Conservation (phyloP, 2,113 vertebrate genomes). For the Pelobates fuscus region DNA sequence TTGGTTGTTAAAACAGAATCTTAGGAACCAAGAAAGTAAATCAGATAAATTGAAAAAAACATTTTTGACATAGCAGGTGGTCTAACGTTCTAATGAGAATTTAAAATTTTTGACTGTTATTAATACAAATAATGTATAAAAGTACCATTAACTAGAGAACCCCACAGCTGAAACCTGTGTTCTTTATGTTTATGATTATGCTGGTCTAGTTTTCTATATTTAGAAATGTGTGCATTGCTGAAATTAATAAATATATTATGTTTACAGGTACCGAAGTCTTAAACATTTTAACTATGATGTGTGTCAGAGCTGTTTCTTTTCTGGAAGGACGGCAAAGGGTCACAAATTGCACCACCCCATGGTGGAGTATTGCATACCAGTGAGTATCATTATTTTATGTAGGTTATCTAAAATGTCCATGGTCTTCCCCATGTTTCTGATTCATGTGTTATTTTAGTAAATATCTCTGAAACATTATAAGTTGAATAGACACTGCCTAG, state of each 20-base stretch:
- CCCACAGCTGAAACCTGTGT: too few relatives aligned
- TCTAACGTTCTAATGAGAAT: neutral
- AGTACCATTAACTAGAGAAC: too few relatives aligned
- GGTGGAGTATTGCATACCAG: conserved; percentile 98
- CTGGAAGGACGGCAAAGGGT: conserved; percentile 94
- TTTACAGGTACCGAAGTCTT: conserved; percentile 88
- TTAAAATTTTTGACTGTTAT: neutral
- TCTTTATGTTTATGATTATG: too few relatives aligned
- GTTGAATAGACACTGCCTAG: too few relatives aligned
- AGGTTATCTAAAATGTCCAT: too few relatives aligned
- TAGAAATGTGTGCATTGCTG: too few relatives aligned
- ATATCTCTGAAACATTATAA: too few relatives aligned
- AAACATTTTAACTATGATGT: conserved; percentile 99
- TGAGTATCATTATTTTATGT: conserved; percentile 66
- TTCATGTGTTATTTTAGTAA: too few relatives aligned
- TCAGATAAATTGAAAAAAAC: neutral
- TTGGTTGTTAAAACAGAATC: neutral
- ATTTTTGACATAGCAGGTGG: neutral
- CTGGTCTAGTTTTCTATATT: too few relatives aligned
- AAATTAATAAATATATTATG: conserved; percentile 11
- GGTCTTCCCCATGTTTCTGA: too few relatives aligned
- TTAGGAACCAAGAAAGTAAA: neutral
- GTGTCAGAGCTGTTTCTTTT: conserved; percentile 98
- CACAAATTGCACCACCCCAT: conserved; percentile 98
- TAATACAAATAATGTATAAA: too few relatives aligned